Percentiles rank a stretch among this genome's conserved stretches.
phyloP scores from a whole-genome alignment of 2,113 vertebrate species.

The Hydropotes inermis region DNA sequence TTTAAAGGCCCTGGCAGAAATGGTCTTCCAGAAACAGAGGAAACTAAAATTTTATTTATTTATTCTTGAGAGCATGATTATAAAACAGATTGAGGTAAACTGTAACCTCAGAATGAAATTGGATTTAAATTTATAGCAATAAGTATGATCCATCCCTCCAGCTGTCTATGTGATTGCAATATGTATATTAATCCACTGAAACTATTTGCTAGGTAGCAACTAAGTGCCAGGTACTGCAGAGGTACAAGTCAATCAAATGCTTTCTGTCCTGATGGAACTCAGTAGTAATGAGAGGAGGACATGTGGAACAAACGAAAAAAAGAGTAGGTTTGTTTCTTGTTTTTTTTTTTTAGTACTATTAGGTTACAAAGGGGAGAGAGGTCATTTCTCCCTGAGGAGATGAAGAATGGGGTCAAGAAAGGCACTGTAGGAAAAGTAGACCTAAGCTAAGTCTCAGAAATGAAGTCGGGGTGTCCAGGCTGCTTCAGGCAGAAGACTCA shows the following conservation, averaged over 20 bases:
- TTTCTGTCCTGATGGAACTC: not conserved
- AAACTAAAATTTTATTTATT: constrained; percentile 28
- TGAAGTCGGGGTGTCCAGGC: not conserved
- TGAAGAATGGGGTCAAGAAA: constrained; percentile 2
- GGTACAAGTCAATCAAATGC: not conserved
- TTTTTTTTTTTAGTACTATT: not conserved
- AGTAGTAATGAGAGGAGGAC: not conserved
- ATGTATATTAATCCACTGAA: not conserved
- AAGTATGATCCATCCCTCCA: not conserved
- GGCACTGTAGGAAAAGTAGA: not conserved
- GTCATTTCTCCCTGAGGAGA: constrained; percentile 1
- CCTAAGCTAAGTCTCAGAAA: constrained; percentile 19
- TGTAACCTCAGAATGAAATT: not conserved
- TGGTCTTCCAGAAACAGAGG: not conserved
- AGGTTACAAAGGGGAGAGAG: not conserved
- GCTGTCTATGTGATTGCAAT: not conserved
- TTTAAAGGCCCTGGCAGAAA: constrained; percentile 3
- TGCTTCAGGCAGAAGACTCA: not conserved
- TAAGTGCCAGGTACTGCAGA: not conserved
- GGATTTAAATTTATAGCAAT: constrained; percentile 17
- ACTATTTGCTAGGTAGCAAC: not conserved
- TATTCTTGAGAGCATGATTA: not conserved
- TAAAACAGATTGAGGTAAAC: not conserved
- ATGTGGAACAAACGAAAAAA: not conserved
- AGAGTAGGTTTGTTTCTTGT: not conserved